A percentile compares a stretch with the other conserved stretches of the same genome.
Conservation (phyloP, 2,888 invertebrate species). For the Acronicta leporina region DNA sequence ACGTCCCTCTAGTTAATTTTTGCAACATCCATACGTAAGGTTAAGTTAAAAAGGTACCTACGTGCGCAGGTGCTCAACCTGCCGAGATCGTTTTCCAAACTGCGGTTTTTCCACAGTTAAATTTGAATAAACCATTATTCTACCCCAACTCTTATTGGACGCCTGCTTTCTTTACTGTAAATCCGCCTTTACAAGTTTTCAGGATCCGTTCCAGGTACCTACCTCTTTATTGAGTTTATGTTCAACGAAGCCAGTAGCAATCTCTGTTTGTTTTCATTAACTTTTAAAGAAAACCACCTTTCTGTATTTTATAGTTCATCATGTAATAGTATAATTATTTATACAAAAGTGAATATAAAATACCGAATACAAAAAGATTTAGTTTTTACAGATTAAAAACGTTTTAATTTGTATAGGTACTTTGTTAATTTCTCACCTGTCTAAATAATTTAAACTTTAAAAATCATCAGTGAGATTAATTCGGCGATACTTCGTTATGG, state of each 20-base stretch:
- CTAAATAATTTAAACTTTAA: background rate
- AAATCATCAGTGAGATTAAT: slow-evolving; percentile 19
- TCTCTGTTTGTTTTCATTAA: slow-evolving; percentile 40
- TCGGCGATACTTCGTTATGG: slow-evolving; percentile 13
- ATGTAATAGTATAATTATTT: background rate
- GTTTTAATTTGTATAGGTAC: slow-evolving; percentile 1
- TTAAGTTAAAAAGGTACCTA: slow-evolving; percentile 38
- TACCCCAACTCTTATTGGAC: slow-evolving; percentile 63
- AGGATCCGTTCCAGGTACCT: slow-evolving; percentile 49
- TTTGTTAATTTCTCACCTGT: background rate
- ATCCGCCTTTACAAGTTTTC: slow-evolving; percentile 66
- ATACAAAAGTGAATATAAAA: too few relatives aligned
- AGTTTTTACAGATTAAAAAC: background rate
- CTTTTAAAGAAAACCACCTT: background rate
- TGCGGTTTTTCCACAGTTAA: slow-evolving; percentile 76
- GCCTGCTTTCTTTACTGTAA: slow-evolving; percentile 60
- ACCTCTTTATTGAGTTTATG: slow-evolving; percentile 42
- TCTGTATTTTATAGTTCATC: background rate
- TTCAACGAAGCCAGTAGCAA: slow-evolving; percentile 6
- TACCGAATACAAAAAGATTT: too few relatives aligned
- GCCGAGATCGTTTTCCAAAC: slow-evolving; percentile 74
- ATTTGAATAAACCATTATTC: slow-evolving; percentile 86
- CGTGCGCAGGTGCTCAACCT: slow-evolving; percentile 71
- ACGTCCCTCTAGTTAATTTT: too few relatives aligned
- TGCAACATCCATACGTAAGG: slow-evolving; percentile 1